Percentiles rank a stretch among this genome's conserved stretches.
Evolutionary conservation across 2,113 vertebrate species (phyloP).

Genomic region (Heterochromis multidens): DNA sequence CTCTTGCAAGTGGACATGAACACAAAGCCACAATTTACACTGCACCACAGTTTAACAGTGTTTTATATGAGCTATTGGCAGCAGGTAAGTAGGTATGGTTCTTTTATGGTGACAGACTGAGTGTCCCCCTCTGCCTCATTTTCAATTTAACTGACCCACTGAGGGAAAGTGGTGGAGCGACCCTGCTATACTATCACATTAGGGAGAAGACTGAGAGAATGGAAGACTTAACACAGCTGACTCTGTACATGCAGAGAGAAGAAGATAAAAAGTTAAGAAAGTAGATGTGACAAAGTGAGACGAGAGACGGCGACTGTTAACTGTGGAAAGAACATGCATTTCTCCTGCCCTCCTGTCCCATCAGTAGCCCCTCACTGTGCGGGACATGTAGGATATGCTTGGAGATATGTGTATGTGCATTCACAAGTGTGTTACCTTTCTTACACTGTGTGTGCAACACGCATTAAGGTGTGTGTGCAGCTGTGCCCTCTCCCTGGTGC

Average conservation of each 20-base stretch:
- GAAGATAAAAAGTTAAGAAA: conserved; percentile 6
- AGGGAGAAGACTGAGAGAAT: conserved; percentile 1
- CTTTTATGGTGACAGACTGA: conserved; percentile 62
- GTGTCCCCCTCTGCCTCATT: conserved; percentile 65
- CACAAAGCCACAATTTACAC: conserved; percentile 13
- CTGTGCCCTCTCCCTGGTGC: conserved; percentile 89
- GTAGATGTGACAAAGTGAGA: background rate
- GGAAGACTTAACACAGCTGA: background rate
- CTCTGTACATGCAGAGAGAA: background rate
- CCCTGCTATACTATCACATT: conserved; percentile 27
- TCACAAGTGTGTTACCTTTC: conserved; percentile 7
- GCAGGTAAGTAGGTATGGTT: conserved; percentile 53
- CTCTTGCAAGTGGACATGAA: background rate
- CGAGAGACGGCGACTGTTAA: background rate
- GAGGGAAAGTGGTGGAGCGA: conserved; percentile 49
- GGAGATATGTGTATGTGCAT: background rate
- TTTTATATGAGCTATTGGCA: conserved; percentile 59
- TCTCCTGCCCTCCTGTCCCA: conserved; percentile 14
- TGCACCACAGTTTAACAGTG: conserved; percentile 49
- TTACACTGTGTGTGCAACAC: conserved; percentile 17
- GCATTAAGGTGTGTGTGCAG: conserved; percentile 44
- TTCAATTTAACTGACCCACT: conserved; percentile 68
- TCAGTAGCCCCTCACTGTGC: conserved; percentile 41
- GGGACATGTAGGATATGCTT: conserved; percentile 27
- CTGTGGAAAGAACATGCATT: conserved; percentile 29